These are phyloP conservation scores for Drosophila tanythrix DNA, from an alignment of 2,888 invertebrate genomes.

Conservation along the genomic window DNA sequence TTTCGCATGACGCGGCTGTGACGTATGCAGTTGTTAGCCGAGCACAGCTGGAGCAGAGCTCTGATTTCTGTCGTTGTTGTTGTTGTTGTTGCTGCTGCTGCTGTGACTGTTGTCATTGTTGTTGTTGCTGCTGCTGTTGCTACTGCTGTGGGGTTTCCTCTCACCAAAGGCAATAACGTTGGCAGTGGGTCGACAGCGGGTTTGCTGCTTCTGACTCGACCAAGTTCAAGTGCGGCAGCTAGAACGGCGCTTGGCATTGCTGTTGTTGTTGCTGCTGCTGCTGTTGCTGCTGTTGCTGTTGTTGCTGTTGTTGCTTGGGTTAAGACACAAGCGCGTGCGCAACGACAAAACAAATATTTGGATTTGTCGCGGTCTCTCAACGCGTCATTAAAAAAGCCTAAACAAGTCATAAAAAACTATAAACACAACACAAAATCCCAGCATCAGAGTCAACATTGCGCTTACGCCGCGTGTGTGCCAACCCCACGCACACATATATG, in stretches of 20 bases:
- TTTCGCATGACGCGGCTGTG: slow-evolving; percentile 80
- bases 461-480: slow-evolving; percentile 50
- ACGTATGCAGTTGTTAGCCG: slow-evolving; percentile 54
- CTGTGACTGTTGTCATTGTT: neutral
- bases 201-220: slow-evolving; percentile 66
- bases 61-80: slow-evolving; percentile 1
- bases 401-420: slow-evolving; percentile 51
- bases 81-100: neutral
- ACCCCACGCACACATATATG: slow-evolving; percentile 16
- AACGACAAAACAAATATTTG: slow-evolving; percentile 53
- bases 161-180: slow-evolving; percentile 61
- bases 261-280: slow-evolving; percentile 25
- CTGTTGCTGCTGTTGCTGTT: slow-evolving; percentile 22
- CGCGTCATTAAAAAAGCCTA: slow-evolving; percentile 73
- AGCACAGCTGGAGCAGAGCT: slow-evolving; percentile 41
- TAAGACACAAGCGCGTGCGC: slow-evolving; percentile 76
- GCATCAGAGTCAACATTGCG: slow-evolving; percentile 28
- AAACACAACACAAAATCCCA: slow-evolving; percentile 33
- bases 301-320: slow-evolving; percentile 47
- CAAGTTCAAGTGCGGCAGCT: slow-evolving; percentile 78
- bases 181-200: slow-evolving; percentile 73
- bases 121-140: slow-evolving; percentile 15
- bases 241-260: slow-evolving; percentile 75
- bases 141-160: slow-evolving; percentile 72
- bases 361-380: slow-evolving; percentile 59